Evolutionary conservation across 2,888 invertebrate species (phyloP), one percentile per base, ranked within the genome.

Genomic region (Stegophylla sp.): DNA sequence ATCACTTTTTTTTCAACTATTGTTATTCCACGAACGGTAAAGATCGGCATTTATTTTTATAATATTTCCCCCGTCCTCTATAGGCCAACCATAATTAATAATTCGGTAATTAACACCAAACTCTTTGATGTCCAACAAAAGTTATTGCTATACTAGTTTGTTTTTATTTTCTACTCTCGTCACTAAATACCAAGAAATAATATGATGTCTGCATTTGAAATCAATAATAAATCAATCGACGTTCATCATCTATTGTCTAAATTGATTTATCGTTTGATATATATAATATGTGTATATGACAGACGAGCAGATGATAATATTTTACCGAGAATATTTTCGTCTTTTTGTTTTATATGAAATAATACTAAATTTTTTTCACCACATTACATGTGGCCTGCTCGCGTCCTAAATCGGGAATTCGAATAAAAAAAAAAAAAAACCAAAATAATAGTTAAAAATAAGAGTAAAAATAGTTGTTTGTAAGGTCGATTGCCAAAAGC

Each of bases 81-180:
- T n/a, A 43, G 53, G 51, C 23, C 15, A 15, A 45, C 48, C 59
- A 45, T 17, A 67, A 59, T 77, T 77, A 77, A 77, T 77, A 77
- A 61, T 77, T 77, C 77, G 77, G 77, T 77, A 69, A 77, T 77
- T 77, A 59, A 77, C 77, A 77, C 77, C 77, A 77, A 67, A 28
- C 69, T 48, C 77, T 77, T 77, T 77, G 77, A 77, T 77, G 69
- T 77, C 45, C 15, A 17, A 59, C 26, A 67, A 4, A 61, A 59
- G 12, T 67, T 77, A 77, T 77, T 77, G n/a, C 20, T 28, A n/a
- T n/a, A 53, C 23, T 0, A 15, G n/a, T 20, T 48, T n/a, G n/a
- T 76, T 76, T 75, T n/a, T 53, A 28, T 61, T 12, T 61, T 45
- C 28, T 45, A n/a, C 15, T 51, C 56, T 12, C n/a, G n/a, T 56